Evolutionary conservation across 2,888 invertebrate species (phyloP).

Genomic region (Drosophila sordidula): DNA sequence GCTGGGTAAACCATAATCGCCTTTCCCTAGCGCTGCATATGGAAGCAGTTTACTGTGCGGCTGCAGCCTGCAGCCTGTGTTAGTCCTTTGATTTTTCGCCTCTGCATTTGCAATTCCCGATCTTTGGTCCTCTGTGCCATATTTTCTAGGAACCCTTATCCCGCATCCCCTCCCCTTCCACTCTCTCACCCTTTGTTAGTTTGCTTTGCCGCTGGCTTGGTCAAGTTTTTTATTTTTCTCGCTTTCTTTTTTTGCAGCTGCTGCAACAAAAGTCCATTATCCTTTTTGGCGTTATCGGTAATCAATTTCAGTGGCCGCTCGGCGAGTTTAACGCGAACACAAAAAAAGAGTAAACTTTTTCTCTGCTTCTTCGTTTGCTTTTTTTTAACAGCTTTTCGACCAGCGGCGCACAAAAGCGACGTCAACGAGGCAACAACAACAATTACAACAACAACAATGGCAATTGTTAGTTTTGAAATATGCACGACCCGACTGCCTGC

Average conservation of each 20-base stretch:
- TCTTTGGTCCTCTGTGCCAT: slow-evolving; percentile 52
- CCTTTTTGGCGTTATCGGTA: slow-evolving; percentile 78
- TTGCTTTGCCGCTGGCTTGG: slow-evolving; percentile 9
- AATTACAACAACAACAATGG: slow-evolving; percentile 39
- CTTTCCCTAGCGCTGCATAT: slow-evolving; percentile 45
- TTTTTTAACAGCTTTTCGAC: slow-evolving; percentile 52
- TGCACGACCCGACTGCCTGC: slow-evolving; percentile 53
- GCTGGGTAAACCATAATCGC: slow-evolving; percentile 47
- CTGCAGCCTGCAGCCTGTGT: slow-evolving; percentile 17
- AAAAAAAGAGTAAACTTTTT: slow-evolving; percentile 25
- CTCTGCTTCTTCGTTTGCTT: slow-evolving; percentile 32
- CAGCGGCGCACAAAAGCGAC: slow-evolving; percentile 54
- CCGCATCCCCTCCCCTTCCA: background rate
- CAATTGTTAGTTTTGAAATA: slow-evolving; percentile 77
- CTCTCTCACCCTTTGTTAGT: slow-evolving; percentile 6
- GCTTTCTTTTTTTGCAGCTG: slow-evolving; percentile 46
- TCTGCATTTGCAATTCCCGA: slow-evolving; percentile 46
- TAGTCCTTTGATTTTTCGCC: slow-evolving; percentile 44
- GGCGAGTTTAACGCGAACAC: slow-evolving; percentile 25
- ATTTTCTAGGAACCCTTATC: slow-evolving; percentile 23
- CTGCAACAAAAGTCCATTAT: slow-evolving; percentile 76
- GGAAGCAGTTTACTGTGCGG: slow-evolving; percentile 14
- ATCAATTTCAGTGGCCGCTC: slow-evolving; percentile 70
- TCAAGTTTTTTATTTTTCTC: slow-evolving; percentile 6
- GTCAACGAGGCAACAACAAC: slow-evolving; percentile 39